Percentiles rank a stretch among this genome's conserved stretches.
These are phyloP conservation scores for Ciconia maguari DNA, from an alignment of 2,113 vertebrate species.

Conservation along the genomic window DNA sequence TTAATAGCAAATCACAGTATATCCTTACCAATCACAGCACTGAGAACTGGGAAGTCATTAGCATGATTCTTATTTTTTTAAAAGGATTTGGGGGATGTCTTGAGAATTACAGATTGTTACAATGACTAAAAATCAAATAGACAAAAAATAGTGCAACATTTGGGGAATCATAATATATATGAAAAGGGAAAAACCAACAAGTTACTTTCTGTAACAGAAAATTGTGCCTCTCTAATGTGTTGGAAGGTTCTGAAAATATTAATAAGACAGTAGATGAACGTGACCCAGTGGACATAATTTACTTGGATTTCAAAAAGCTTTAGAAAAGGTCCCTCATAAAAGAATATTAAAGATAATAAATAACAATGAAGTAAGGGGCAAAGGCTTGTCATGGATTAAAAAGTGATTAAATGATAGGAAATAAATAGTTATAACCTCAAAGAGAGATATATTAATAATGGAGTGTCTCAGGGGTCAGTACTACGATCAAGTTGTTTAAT, in stretches of 20 bases:
- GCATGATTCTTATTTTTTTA: not conserved
- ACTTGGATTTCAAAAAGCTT: constrained; percentile 67
- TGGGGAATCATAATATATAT: not conserved
- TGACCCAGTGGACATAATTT: constrained; percentile 68
- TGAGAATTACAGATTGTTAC: not conserved
- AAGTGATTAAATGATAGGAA: constrained; percentile 69
- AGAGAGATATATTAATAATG: constrained; percentile 64
- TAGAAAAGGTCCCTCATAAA: constrained; percentile 69
- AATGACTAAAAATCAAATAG: constrained; percentile 6
- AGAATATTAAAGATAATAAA: constrained; percentile 75
- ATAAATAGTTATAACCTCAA: constrained; percentile 68
- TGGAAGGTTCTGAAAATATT: constrained; percentile 66
- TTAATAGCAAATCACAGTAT: not conserved
- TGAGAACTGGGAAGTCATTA: not conserved
- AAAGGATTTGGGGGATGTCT: not conserved
- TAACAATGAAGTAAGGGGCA: constrained; percentile 68
- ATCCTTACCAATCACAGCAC: not conserved
- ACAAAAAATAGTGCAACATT: not conserved
- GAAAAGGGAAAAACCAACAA: not conserved
- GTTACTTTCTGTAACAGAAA: constrained; percentile 5
- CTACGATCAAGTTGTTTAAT: constrained; percentile 26
- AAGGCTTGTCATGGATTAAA: constrained; percentile 70
- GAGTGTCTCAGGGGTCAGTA: constrained; percentile 35
- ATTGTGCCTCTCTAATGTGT: constrained; percentile 6
- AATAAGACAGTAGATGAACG: constrained; percentile 55